Evolutionary conservation across 2,113 vertebrate genomes (phyloP).

Genomic region (Semicossyphus pulcher): DNA sequence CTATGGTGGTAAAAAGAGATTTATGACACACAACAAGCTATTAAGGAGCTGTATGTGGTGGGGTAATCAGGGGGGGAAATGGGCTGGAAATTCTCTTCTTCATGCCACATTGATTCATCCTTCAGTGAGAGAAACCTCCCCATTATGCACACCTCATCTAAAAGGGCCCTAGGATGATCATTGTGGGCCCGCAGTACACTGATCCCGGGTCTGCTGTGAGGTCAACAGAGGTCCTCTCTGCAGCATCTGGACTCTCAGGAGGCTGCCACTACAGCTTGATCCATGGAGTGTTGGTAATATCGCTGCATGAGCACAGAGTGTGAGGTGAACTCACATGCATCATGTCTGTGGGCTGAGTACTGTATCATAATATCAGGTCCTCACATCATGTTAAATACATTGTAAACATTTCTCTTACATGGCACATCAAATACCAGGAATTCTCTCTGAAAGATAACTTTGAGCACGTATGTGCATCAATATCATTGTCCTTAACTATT

Average conservation of each 20-base stretch:
- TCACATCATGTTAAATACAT: neutral
- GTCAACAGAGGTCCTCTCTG: constrained; percentile 65
- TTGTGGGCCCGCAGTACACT: constrained; percentile 43
- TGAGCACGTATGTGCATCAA: no score
- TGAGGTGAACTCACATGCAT: constrained; percentile 22
- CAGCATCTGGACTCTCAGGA: constrained; percentile 60
- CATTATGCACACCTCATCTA: constrained; percentile 82
- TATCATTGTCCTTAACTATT: no score
- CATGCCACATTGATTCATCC: constrained; percentile 88
- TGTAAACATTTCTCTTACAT: no score
- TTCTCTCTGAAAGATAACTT: no score
- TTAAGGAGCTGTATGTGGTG: constrained; percentile 84
- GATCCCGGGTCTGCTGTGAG: constrained; percentile 71
- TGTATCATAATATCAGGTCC: neutral
- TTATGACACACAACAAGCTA: constrained; percentile 86
- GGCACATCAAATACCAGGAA: no score
- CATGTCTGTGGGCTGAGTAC: neutral
- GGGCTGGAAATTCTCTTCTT: constrained; percentile 87
- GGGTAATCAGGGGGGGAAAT: constrained; percentile 87
- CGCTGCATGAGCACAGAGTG: constrained; percentile 13
- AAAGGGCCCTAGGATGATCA: constrained; percentile 71
- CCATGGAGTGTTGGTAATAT: constrained; percentile 58
- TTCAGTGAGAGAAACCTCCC: constrained; percentile 84
- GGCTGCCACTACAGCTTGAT: constrained; percentile 51
- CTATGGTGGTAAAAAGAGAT: constrained; percentile 80